Evolutionary conservation across 2,888 invertebrate genomes (phyloP), one percentile per base, ranked within the genome.

Genomic region (Parochlus steinenii): DNA sequence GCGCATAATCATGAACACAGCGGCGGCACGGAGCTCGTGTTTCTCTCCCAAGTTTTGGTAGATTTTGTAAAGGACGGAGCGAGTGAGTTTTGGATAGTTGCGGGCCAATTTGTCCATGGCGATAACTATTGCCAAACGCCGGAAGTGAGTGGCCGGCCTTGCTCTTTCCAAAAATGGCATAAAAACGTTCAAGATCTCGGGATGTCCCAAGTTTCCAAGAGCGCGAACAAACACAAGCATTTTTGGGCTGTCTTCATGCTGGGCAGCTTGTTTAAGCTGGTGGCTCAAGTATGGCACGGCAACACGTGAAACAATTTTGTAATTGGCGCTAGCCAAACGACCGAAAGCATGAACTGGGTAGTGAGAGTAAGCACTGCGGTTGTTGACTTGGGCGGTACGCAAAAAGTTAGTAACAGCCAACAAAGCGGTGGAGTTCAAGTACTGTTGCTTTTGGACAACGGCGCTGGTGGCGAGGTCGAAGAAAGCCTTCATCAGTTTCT

Each of bases 261-360:
- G 47, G 8, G 75, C 54, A 19, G 74, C 67, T 31, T 63, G 46
- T 25, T 63, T 55, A 26, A 80, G 49, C 41, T 67, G 54, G 37
- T 64, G 47, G 10, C 58, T 53, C 22, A 78, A 55, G 47, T 66
- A 64, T 3, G 74, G 74, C 20, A 78, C 62, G 41, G 74, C 66
- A 42, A 68, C 61, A 3, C 67, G 55, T 5, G 56, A 44, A 1
- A 74, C 61, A 38, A 69, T 65, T 30, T 58, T 55, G 44, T 67
- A 63, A 31, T 67, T 54, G 41, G 64, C 65, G 19, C 58, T 55
- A 10, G 62, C 53, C 36, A 75, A 62, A 41, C 63, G 64, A 20
- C 74, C 76, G 42, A 69, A 77, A 53, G 63, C 64, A 45, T 78
- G 69, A 4, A 71, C 64, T 2, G 78, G 75, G 47, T 69, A 78